These are phyloP conservation scores for Brachyalestes nurse DNA, from an alignment of 2,797 vertebrate genomes.

Conservation along the genomic window DNA sequence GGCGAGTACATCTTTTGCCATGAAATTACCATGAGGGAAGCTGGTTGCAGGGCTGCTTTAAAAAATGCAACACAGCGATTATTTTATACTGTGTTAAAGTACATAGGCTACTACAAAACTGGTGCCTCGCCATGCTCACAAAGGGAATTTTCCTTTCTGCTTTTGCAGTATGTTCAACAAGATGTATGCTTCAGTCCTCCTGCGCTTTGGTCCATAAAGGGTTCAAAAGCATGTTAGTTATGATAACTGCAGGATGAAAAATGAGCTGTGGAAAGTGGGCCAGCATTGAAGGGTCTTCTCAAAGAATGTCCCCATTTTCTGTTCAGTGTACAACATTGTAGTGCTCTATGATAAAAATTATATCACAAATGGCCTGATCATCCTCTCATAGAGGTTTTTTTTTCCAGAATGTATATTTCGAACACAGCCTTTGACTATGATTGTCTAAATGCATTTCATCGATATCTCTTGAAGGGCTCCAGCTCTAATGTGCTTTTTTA, in stretches of 20 bases:
- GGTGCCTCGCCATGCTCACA: constrained; percentile 24
- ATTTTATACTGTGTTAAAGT: constrained; percentile 24
- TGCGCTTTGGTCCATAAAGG: constrained; percentile 16
- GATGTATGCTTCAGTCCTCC: constrained; percentile 14
- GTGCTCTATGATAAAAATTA: constrained; percentile 4
- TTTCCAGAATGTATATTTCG: background rate
- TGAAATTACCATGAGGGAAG: constrained; percentile 36
- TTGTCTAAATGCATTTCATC: background rate
- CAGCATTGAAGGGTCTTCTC: constrained; percentile 36
- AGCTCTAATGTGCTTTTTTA: background rate
- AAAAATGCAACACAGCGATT: constrained; percentile 31
- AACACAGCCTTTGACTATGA: background rate
- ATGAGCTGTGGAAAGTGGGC: constrained; percentile 40
- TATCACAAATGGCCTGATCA: constrained; percentile 12
- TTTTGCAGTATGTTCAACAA: constrained; percentile 16
- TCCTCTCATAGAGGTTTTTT: background rate
- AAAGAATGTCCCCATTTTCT: constrained; percentile 47
- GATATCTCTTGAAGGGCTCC: background rate
- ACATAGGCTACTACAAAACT: constrained; percentile 29
- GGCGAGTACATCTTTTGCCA: constrained; percentile 23
- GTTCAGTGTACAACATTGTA: constrained; percentile 25
- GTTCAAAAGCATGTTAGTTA: constrained; percentile 35
- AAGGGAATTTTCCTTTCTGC: constrained; percentile 18
- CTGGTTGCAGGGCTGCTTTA: constrained; percentile 30
- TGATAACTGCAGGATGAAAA: constrained; percentile 44